phyloP scores from a whole-genome alignment of 2,888 invertebrate species.

The Andricus quercusramuli region DNA sequence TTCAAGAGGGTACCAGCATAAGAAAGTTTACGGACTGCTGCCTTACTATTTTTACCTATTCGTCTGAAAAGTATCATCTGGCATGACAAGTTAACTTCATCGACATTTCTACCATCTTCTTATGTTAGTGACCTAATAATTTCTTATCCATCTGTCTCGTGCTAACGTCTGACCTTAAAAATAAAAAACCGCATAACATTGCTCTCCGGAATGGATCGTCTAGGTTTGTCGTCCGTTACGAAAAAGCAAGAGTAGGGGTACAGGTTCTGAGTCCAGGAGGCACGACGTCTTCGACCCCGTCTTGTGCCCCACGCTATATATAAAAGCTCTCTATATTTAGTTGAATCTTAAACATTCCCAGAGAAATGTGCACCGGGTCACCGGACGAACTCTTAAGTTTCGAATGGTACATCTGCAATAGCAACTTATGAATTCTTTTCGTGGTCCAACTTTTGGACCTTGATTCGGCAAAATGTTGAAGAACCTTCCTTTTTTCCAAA shows the following conservation, averaged over 20 bases:
- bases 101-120: neutral
- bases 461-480: neutral
- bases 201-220: constrained; percentile 4
- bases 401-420: neutral
- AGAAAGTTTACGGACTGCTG: too few species aligned
- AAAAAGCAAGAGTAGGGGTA: neutral
- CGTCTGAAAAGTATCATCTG: neutral
- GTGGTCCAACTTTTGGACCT: constrained; percentile 15
- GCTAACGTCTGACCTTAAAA: constrained; percentile 8
- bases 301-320: constrained; percentile 34
- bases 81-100: neutral
- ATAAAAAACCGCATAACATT: neutral
- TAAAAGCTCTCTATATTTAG: constrained; percentile 62
- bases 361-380: constrained; percentile 65
- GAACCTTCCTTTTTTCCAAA: neutral
- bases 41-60: neutral
- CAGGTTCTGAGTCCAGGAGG: constrained; percentile 26
- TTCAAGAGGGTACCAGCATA: too few species aligned
- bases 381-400: constrained; percentile 59
- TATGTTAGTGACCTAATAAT: neutral
- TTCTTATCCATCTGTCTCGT: neutral
- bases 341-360: constrained; percentile 63
- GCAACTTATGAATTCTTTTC: neutral
- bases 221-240: constrained; percentile 10
- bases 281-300: constrained; percentile 34